These are phyloP conservation scores for Dicranocentrus wangi DNA, from an alignment of 2,888 invertebrate species.

Conservation along the genomic window DNA sequence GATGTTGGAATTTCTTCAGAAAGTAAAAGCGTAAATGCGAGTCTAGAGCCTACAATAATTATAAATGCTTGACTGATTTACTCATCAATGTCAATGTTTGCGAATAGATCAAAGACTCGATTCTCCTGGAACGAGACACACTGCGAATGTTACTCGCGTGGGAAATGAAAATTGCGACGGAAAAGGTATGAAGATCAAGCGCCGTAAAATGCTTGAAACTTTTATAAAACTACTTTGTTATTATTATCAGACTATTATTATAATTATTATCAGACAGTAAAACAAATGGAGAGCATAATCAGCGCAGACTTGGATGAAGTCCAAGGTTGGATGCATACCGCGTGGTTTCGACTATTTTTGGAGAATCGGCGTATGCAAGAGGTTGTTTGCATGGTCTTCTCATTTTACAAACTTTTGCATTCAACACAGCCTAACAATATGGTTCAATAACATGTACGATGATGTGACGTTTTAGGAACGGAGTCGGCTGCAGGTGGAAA, in stretches of 20 bases:
- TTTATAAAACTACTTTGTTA: no score
- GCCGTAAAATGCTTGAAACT: no score
- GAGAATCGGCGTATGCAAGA: conserved; percentile 68
- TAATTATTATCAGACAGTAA: no score
- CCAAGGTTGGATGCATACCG: conserved; percentile 67
- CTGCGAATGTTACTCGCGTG: conserved; percentile 66
- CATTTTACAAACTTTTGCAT: not conserved
- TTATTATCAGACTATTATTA: no score
- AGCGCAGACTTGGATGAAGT: conserved; percentile 69
- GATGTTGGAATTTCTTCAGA: conserved; percentile 54
- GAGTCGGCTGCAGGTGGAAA: conserved; percentile 65
- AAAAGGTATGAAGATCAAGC: no score
- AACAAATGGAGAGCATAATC: conserved; percentile 70
- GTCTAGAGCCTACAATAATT: no score
- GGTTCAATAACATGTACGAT: not conserved
- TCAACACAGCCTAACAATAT: not conserved
- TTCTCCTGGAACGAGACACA: conserved; percentile 68
- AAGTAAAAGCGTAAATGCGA: conserved; percentile 46
- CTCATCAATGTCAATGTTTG: no score
- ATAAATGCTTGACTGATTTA: no score
- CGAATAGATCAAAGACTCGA: conserved; percentile 68
- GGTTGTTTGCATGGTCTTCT: conserved; percentile 38
- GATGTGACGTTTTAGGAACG: conserved; percentile 63
- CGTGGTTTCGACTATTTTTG: conserved; percentile 70
- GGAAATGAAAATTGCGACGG: conserved; percentile 70